Percentiles rank a stretch among this genome's conserved stretches.
phyloP scores from a whole-genome alignment of 2,113 vertebrate species.

The Illadopsis cleaveri region DNA sequence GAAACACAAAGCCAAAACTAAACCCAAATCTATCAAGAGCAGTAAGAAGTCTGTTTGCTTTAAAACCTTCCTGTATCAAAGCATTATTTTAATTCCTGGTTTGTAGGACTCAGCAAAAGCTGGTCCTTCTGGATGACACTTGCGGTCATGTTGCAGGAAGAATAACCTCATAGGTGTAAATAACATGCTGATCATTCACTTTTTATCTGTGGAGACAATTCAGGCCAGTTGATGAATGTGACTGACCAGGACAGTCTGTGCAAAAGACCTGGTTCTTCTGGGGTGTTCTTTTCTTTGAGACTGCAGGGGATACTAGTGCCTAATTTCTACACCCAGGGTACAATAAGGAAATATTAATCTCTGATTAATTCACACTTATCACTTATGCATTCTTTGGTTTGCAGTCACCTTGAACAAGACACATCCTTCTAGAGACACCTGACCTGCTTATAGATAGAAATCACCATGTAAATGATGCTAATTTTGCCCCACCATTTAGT shows the following conservation, averaged over 20 bases:
- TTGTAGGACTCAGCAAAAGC: constrained; percentile 50
- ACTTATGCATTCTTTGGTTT: not conserved
- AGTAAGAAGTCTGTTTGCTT: not conserved
- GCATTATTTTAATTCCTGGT: constrained; percentile 24
- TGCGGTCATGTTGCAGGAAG: constrained; percentile 18
- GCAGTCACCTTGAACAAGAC: constrained; percentile 1
- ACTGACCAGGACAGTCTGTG: not conserved
- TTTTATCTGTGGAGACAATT: constrained; percentile 38
- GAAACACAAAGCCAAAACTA: not conserved
- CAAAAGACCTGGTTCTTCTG: not conserved
- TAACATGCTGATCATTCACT: constrained; percentile 53
- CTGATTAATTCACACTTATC: not conserved
- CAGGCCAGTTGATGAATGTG: not conserved
- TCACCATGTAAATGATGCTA: not conserved
- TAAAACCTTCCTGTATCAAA: not conserved
- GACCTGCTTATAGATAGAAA: not conserved
- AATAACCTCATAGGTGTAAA: constrained; percentile 39
- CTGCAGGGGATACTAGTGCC: not conserved
- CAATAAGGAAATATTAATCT: not conserved
- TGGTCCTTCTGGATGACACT: constrained; percentile 12
- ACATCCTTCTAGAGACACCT: not conserved
- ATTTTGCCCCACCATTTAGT: not conserved
- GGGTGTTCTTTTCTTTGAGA: not conserved
- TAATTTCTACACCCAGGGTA: not conserved
- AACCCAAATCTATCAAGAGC: not conserved